A percentile compares a stretch with the other conserved stretches of the same genome.
Conservation (phyloP, 2,888 invertebrate genomes). For the Himalopsyche japonica region DNA sequence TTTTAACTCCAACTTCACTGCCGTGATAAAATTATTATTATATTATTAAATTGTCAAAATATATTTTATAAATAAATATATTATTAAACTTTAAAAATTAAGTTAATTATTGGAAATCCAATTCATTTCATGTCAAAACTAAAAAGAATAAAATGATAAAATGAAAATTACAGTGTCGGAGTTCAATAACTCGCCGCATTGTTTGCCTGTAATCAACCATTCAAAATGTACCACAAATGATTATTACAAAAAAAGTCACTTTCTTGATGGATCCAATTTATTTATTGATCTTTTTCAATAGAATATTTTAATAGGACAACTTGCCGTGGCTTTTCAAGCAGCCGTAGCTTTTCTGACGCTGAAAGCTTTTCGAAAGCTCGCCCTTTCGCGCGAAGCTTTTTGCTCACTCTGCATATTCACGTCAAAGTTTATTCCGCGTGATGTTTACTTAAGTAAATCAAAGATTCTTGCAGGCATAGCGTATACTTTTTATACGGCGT, state of each 20-base stretch:
- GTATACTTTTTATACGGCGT: neutral
- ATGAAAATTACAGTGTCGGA: too few relatives aligned
- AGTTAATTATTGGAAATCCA: too few relatives aligned
- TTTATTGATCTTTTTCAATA: neutral
- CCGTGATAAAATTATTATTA: too few relatives aligned
- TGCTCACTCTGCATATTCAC: neutral
- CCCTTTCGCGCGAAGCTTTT: neutral
- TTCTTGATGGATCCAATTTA: neutral
- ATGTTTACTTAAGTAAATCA: neutral
- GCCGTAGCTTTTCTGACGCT: neutral
- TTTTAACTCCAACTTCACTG: too few relatives aligned
- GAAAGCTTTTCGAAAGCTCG: neutral
- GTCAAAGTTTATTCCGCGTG: neutral
- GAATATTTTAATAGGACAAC: neutral
- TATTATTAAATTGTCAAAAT: too few relatives aligned
- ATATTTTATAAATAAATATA: too few relatives aligned
- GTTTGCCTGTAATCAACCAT: too few relatives aligned
- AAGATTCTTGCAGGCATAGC: neutral
- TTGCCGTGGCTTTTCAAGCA: neutral
- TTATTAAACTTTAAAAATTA: too few relatives aligned
- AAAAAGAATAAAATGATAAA: too few relatives aligned
- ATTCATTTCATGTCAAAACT: too few relatives aligned
- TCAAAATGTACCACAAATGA: too few relatives aligned
- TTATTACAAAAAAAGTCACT: neutral
- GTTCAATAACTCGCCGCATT: too few relatives aligned